Evolutionary conservation across 2,113 vertebrate species (phyloP).

Genomic region (Sceloporus undulatus): DNA sequence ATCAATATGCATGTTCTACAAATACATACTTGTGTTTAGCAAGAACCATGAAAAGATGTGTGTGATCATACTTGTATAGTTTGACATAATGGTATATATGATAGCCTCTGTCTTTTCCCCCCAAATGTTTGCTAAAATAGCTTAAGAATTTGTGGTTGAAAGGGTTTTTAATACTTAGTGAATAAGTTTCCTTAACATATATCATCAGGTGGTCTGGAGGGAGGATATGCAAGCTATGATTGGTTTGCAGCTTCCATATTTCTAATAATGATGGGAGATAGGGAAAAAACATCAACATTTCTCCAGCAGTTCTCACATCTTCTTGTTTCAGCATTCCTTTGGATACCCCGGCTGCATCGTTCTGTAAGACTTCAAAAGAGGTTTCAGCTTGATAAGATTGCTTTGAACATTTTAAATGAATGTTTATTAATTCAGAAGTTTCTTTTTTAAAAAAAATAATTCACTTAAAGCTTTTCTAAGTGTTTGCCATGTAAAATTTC

Average conservation of each 20-base stretch:
- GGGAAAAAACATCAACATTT: slow-evolving; percentile 81
- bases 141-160: neutral
- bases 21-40: neutral
- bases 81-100: neutral
- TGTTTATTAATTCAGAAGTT: slow-evolving; percentile 11
- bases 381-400: slow-evolving; percentile 38
- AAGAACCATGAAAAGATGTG: neutral
- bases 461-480: slow-evolving; percentile 21
- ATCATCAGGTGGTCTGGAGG: slow-evolving; percentile 80
- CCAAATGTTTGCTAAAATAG: neutral
- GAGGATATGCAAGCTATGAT: slow-evolving; percentile 83
- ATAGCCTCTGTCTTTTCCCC: neutral
- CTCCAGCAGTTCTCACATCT: slow-evolving; percentile 86
- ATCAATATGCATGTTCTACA: neutral
- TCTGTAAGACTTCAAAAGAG: slow-evolving; percentile 84
- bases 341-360: slow-evolving; percentile 86
- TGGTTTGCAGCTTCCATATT: slow-evolving; percentile 93
- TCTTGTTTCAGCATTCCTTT: slow-evolving; percentile 91
- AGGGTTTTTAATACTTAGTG: neutral
- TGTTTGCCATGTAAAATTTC: neutral
- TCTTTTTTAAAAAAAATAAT: slow-evolving; percentile 11
- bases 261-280: slow-evolving; percentile 87
- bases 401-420: slow-evolving; percentile 34
- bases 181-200: slow-evolving; percentile 80
- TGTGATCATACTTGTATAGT: neutral